Evolutionary conservation across 1,140 invertebrate species (phyloP), one percentile per base, ranked within the genome.

Genomic region (Dinoponera quadriceps): DNA sequence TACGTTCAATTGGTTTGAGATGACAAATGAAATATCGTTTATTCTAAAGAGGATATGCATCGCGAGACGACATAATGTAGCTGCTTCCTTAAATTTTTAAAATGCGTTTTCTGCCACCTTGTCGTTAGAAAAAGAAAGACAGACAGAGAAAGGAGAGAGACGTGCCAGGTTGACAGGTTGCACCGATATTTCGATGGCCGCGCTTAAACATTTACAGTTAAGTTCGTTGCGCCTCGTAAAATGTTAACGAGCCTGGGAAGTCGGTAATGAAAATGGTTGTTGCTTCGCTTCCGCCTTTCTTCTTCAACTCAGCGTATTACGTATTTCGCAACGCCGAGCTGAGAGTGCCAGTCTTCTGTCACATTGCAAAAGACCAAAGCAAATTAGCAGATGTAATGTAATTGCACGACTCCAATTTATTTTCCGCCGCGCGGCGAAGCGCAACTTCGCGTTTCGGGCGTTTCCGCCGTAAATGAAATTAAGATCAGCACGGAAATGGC

Each of bases 301-400:
- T 80, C 75, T 51, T 80, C 49, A 57, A 71, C 44, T 75, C 48
- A 59, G 25, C 44, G 73, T 63, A 75, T 75, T 63, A 54, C 51
- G 65, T 80, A 69, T 80, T 71, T 80, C 55, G 65, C 38, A 48
- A 54, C 65, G 54, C 22, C 51, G 33, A 48, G 65, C 75, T 54
- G 75, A 80, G 65, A 69, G 75, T 80, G 75, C 75, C 75, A 80
- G 65, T 80, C 75, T 80, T 80, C 75, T 80, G 75, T 80, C 75
- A 80, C 75, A 59, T 80, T 57, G 75, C 75, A 80, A 80, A 80
- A 57, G 75, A 80, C 75, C 75, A 80, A 82, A 82, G 51, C 78
- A 82, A 82, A 82, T 82, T 82, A 82, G 69, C 71, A 60, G 69
- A 82, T 82, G 57, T 82, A 72, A 82, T 74, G 66, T 74, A 82